These are phyloP conservation scores for Uloborus plumipes DNA, from an alignment of 2,888 invertebrate species.

Conservation along the genomic window DNA sequence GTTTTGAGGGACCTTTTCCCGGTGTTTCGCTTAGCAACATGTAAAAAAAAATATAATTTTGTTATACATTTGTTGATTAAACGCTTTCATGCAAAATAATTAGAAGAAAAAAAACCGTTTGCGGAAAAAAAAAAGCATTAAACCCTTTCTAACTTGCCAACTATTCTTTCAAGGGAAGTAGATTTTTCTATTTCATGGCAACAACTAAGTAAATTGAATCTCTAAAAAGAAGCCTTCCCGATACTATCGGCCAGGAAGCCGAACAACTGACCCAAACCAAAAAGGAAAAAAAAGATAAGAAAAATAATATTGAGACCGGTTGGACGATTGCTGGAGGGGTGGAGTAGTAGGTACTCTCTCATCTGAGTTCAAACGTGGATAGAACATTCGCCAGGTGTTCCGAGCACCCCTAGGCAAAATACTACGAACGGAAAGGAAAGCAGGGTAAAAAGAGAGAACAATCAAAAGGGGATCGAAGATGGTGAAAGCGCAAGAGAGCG, in stretches of 20 bases:
- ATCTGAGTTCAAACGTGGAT: neutral
- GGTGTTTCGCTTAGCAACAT: too few relatives aligned
- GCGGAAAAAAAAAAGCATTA: too few relatives aligned
- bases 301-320: conserved; percentile 27
- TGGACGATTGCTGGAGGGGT: conserved; percentile 11
- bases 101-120: too few relatives aligned
- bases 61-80: too few relatives aligned
- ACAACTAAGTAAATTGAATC: too few relatives aligned
- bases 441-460: conserved; percentile 22
- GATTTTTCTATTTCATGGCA: too few relatives aligned
- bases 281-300: conserved; percentile 4
- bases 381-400: conserved; percentile 47
- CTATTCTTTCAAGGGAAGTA: too few relatives aligned
- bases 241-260: neutral
- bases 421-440: conserved; percentile 13
- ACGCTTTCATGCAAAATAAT: too few relatives aligned
- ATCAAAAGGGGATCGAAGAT: conserved; percentile 10
- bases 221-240: neutral
- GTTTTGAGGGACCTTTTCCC: too few relatives aligned
- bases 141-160: too few relatives aligned
- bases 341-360: conserved; percentile 1
- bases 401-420: conserved; percentile 22
- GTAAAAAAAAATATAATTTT: too few relatives aligned
- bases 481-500: neutral
- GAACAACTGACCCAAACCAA: conserved; percentile 10